Conservation (phyloP, 2,888 invertebrate genomes). For the Deilephila porcellus region DNA sequence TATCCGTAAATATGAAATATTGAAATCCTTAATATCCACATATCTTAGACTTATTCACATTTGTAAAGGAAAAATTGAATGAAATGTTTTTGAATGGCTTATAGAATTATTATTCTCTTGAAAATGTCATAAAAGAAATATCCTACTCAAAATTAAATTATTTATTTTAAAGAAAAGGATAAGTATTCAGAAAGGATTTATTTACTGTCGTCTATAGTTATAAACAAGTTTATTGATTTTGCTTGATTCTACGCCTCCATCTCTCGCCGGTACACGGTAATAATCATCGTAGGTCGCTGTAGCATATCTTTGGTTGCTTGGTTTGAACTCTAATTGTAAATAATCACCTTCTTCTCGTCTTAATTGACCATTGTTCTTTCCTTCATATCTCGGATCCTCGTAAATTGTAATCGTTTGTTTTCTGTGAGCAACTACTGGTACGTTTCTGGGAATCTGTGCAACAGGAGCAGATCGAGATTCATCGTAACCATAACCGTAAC, state of each 20-base stretch:
- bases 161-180: too few species aligned
- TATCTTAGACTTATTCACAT: conserved; percentile 32
- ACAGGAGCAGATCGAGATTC: conserved; percentile 70
- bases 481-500: conserved; percentile 73
- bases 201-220: conserved; percentile 75
- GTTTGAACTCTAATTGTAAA: conserved; percentile 75
- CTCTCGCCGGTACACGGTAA: conserved; percentile 64
- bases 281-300: conserved; percentile 73
- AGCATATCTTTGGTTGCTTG: conserved; percentile 76
- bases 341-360: conserved; percentile 74
- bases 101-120: conserved; percentile 3
- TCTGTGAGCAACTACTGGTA: conserved; percentile 74
- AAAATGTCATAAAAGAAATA: neutral
- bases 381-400: conserved; percentile 79
- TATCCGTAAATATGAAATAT: conserved; percentile 65
- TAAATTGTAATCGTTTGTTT: conserved; percentile 82
- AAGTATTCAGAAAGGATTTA: conserved; percentile 62
- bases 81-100: neutral
- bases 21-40: conserved; percentile 56
- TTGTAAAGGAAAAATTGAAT: conserved; percentile 18
- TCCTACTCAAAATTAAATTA: neutral
- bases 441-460: conserved; percentile 65
- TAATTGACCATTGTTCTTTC: conserved; percentile 69
- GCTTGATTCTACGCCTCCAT: conserved; percentile 71
- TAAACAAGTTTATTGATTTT: conserved; percentile 81